These are phyloP conservation scores for Eupithecia exiguata DNA, from an alignment of 2,888 invertebrate genomes.

Conservation along the genomic window DNA sequence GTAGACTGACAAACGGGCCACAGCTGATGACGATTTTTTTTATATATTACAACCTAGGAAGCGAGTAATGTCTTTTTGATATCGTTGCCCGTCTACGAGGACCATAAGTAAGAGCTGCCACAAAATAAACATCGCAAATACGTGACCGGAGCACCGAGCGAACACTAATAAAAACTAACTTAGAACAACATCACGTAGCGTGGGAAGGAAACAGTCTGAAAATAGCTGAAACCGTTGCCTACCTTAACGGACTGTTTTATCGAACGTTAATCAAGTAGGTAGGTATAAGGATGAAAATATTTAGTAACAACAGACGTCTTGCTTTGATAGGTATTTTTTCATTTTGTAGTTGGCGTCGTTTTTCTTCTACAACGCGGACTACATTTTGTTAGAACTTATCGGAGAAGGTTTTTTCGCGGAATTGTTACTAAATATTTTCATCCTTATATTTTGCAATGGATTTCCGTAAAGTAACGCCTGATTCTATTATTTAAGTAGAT, in stretches of 20 bases:
- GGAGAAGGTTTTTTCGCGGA: no score
- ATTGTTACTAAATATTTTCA: no score
- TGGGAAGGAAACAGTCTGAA: constrained; percentile 42
- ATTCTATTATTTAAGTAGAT: no score
- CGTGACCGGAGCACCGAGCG: constrained; percentile 50
- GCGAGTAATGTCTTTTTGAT: background rate
- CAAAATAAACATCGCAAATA: constrained; percentile 45
- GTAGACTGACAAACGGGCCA: background rate
- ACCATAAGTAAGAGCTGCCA: constrained; percentile 5
- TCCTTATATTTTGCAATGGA: no score
- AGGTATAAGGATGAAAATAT: no score
- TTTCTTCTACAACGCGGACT: no score
- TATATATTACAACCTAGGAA: no score
- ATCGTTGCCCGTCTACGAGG: background rate
- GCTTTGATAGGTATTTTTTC: no score
- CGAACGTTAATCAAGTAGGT: background rate
- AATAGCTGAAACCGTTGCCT: constrained; percentile 17
- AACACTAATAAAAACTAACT: constrained; percentile 53
- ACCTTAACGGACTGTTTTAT: background rate
- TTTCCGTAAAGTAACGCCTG: no score
- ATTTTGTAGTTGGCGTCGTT: no score
- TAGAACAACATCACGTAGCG: constrained; percentile 52
- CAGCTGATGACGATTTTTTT: background rate
- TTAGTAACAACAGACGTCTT: no score
- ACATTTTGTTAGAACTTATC: no score